Percentiles rank a stretch among this genome's conserved stretches.
These are phyloP conservation scores for Zaprionus kolodkinae DNA, from an alignment of 1,140 invertebrate species.

Conservation along the genomic window DNA sequence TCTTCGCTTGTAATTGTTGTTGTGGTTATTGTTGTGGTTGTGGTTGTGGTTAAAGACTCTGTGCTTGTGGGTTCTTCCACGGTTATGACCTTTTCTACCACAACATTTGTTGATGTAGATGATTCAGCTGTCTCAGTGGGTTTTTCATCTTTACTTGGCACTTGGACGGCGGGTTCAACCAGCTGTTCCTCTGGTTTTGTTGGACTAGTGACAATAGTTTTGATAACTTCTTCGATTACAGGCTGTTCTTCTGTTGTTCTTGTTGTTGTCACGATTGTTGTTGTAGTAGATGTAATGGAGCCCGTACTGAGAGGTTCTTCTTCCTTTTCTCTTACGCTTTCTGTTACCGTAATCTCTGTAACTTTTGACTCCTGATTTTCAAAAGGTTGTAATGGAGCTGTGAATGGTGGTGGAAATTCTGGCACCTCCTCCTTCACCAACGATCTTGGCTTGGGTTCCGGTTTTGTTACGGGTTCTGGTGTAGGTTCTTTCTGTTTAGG, in stretches of 20 bases:
- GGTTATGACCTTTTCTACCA: constrained; percentile 48
- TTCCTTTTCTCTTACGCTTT: constrained; percentile 26
- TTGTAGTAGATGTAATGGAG: constrained; percentile 46
- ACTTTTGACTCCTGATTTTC: constrained; percentile 12
- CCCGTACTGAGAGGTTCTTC: constrained; percentile 38
- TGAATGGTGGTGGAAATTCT: constrained; percentile 54
- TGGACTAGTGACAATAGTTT: constrained; percentile 21
- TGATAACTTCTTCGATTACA: constrained; percentile 20
- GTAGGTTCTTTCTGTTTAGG: constrained; percentile 3
- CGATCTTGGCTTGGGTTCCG: constrained; percentile 53
- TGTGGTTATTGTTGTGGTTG: constrained; percentile 58
- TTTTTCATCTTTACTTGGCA: constrained; percentile 15
- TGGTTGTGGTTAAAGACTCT: constrained; percentile 55
- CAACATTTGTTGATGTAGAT: neutral
- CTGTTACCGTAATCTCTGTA: constrained; percentile 29
- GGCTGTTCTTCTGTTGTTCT: constrained; percentile 19
- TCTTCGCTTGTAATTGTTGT: constrained; percentile 44
- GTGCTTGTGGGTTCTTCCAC: constrained; percentile 56
- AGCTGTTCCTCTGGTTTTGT: constrained; percentile 18
- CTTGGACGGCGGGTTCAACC: constrained; percentile 28
- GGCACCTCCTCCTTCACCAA: constrained; percentile 35
- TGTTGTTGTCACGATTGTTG: constrained; percentile 51
- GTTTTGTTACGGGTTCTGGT: constrained; percentile 27
- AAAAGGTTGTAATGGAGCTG: constrained; percentile 59
- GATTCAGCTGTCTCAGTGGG: constrained; percentile 7